Conservation (phyloP, 2,113 vertebrate species). For the Onychostoma macrolepis region DNA sequence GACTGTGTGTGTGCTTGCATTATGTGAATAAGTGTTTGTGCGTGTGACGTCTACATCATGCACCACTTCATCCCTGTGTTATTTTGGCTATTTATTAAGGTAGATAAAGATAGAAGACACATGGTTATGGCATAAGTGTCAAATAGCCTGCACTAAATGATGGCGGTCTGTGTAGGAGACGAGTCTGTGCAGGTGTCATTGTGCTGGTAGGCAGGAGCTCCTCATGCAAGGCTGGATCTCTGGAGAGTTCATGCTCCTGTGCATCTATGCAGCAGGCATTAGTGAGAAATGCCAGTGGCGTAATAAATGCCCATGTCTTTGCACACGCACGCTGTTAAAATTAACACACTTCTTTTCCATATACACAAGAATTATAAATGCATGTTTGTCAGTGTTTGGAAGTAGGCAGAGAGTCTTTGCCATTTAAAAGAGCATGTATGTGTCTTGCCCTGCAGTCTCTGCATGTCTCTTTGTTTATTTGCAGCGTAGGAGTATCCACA, state of each 20-base stretch:
- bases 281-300: constrained; percentile 21
- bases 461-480: constrained; percentile 4
- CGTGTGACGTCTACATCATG: neutral
- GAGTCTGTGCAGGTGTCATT: neutral
- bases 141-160: neutral
- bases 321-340: neutral
- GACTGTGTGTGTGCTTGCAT: neutral
- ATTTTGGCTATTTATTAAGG: constrained; percentile 14
- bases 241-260: neutral
- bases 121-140: neutral
- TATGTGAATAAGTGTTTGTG: neutral
- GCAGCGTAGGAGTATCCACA: neutral
- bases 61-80: neutral
- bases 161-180: neutral
- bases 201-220: neutral
- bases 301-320: neutral
- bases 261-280: neutral
- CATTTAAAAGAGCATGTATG: constrained; percentile 1
- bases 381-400: constrained; percentile 8
- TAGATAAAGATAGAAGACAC: constrained; percentile 20
- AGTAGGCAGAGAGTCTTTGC: constrained; percentile 15
- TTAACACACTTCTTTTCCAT: neutral
- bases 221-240: neutral
- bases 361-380: constrained; percentile 4
- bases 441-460: neutral